Base-by-base conservation (phyloP, 2,113 vertebrate species). In the Mesembrinibis cayennensis region DNA sequence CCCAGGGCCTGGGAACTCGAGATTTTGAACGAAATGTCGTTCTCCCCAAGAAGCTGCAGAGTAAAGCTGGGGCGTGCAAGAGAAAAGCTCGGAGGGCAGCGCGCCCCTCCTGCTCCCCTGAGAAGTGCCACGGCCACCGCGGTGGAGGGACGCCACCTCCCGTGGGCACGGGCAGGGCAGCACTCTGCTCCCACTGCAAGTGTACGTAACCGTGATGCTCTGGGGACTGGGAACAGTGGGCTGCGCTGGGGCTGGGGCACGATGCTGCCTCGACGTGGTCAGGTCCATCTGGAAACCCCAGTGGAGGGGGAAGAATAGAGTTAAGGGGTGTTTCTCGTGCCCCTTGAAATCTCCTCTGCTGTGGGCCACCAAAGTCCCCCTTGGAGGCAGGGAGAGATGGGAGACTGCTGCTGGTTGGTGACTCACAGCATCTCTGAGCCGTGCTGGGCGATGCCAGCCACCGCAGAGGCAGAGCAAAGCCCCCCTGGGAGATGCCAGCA, bases 361-460 rank as follows among this genome's bases (percentile, higher is more conserved):
- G 56, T 55, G n/a, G 42, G 38, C 7, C 66, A 55, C 15, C 8
- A 10, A 15, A 61, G 58, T 42, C 23, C 44, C 27, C 11, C 25
- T 47, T 3, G 2, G 49, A 47, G 52, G 62, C 49, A 59, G 44
- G 53, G 38, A 55, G n/a, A 19, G 32, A 32, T 0, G 1, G 47
- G 56, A 88, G 16, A 19, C 42, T 18, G 40, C 32, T 53, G 59
- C 38, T 66, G 13, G 8, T 56, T 2, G 0, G 34, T 69, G 45
- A 7, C 29, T 26, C 2, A 12, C 34, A 55, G 42, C 1, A 1
- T 29, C 45, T 50, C 40, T 1, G 5, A 61, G 55, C 67, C 2
- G 0, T 0, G 3, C 49, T 5, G 3, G 30, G 49, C 1, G 1
- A 49, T 59, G 58, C 32, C 67, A 80, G 67, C 34, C 5, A 2